Evolutionary conservation across 23 tunicate genomes (phyloP).

Genomic region (Oikopleura dioica): DNA sequence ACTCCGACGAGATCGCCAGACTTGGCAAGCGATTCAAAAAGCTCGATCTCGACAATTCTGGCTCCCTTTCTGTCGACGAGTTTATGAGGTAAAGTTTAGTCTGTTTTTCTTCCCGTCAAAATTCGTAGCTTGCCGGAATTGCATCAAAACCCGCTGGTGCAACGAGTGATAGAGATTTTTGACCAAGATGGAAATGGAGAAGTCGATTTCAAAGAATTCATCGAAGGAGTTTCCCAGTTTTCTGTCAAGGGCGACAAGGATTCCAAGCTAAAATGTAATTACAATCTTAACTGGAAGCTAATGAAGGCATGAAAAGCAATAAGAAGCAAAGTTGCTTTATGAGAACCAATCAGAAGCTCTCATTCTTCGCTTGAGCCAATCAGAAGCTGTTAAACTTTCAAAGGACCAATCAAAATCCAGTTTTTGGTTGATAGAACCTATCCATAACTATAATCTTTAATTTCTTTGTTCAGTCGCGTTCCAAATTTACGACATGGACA

Average conservation of each 20-base stretch:
- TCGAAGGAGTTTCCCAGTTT: conserved; percentile 96
- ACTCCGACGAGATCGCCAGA: conserved; percentile 81
- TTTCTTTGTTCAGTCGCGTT: conserved; percentile 34
- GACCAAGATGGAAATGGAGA: conserved; percentile 99
- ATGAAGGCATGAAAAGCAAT: background rate
- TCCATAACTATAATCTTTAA: too few species aligned
- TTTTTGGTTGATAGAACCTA: too few species aligned
- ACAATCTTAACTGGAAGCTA: conserved; percentile 35
- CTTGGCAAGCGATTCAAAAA: conserved; percentile 84
- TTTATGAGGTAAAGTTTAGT: conserved; percentile 27
- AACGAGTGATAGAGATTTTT: conserved; percentile 85
- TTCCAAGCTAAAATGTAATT: conserved; percentile 55
- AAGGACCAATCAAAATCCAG: too few species aligned
- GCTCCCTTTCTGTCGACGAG: conserved; percentile 73
- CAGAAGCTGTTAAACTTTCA: too few species aligned
- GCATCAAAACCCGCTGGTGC: conserved; percentile 91
- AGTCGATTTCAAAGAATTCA: conserved; percentile 64
- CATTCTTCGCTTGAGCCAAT: too few species aligned
- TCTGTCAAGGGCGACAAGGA: conserved; percentile 80
- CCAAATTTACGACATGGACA: conserved; percentile 88
- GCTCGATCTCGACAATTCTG: conserved; percentile 88
- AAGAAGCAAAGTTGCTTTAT: too few species aligned
- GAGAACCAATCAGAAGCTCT: too few species aligned
- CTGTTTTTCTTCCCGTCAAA: background rate
- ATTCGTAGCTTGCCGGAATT: conserved; percentile 35